Conservation (phyloP, 2,797 vertebrate genomes). For the Acanthopagrus latus region DNA sequence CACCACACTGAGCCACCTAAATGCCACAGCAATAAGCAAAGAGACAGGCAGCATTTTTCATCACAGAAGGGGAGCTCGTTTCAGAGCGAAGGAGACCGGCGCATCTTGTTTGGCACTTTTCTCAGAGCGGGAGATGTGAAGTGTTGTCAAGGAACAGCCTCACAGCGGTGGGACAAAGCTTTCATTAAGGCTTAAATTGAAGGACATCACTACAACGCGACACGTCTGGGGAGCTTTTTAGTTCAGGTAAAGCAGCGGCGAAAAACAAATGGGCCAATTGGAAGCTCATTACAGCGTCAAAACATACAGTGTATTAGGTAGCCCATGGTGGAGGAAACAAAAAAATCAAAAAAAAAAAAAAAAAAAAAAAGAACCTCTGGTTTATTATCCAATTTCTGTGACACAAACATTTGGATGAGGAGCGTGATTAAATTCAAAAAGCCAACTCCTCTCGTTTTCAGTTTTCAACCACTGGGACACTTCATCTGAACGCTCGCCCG, state of each 20-base stretch:
- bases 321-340: conserved; percentile 19
- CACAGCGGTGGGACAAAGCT: conserved; percentile 78
- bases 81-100: conserved; percentile 58
- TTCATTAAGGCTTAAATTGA: conserved; percentile 83
- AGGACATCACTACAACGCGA: conserved; percentile 72
- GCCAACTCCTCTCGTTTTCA: conserved; percentile 45
- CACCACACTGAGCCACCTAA: conserved; percentile 81
- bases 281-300: conserved; percentile 72
- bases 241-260: conserved; percentile 66
- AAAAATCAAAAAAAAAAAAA: conserved; percentile 21
- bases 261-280: conserved; percentile 71
- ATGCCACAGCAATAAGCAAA: conserved; percentile 82
- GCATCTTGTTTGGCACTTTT: conserved; percentile 77
- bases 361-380: conserved; percentile 25
- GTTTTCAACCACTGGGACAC: conserved; percentile 37
- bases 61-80: conserved; percentile 82
- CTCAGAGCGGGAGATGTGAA: conserved; percentile 67
- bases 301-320: conserved; percentile 54
- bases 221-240: conserved; percentile 74
- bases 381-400: conserved; percentile 50
- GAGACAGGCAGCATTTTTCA: conserved; percentile 81
- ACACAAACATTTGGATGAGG: conserved; percentile 41
- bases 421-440: conserved; percentile 48
- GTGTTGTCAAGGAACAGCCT: conserved; percentile 78
- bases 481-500: conserved; percentile 44